Evolutionary conservation across 2,113 vertebrate genomes (phyloP).

Genomic region (Centrocercus urophasianus): DNA sequence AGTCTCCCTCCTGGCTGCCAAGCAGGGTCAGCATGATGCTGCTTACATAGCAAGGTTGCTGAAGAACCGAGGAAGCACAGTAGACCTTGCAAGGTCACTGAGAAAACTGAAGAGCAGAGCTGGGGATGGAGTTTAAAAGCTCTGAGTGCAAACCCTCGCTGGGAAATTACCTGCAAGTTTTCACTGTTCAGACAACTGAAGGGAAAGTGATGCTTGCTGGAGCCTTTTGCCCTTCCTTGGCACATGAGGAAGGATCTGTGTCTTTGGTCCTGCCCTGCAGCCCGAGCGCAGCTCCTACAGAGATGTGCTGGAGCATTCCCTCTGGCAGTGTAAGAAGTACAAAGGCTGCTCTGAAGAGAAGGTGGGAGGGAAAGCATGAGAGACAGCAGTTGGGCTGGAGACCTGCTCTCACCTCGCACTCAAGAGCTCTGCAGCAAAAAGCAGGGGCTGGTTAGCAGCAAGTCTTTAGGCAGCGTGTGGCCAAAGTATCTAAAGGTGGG

Average conservation of each 20-base stretch:
- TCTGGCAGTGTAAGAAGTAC: not conserved
- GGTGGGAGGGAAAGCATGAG: not conserved
- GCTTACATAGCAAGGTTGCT: not conserved
- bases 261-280: not conserved
- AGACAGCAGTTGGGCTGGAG: not conserved
- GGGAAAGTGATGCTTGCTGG: not conserved
- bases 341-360: not conserved
- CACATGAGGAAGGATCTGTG: not conserved
- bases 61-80: not conserved
- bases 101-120: not conserved
- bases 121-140: not conserved
- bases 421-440: not conserved
- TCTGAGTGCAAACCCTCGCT: not conserved
- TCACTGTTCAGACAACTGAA: not conserved
- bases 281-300: not conserved
- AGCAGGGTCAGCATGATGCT: not conserved
- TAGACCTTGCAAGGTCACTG: not conserved
- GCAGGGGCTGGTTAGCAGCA: not conserved
- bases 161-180: not conserved
- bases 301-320: not conserved
- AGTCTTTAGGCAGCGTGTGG: not conserved
- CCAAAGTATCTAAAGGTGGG: not conserved
- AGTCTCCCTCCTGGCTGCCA: not conserved
- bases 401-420: not conserved
- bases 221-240: not conserved